Evolutionary conservation across 2,113 vertebrate genomes (phyloP), one percentile per base, ranked within the genome.

Genomic region (Andinoacara biseriatus): DNA sequence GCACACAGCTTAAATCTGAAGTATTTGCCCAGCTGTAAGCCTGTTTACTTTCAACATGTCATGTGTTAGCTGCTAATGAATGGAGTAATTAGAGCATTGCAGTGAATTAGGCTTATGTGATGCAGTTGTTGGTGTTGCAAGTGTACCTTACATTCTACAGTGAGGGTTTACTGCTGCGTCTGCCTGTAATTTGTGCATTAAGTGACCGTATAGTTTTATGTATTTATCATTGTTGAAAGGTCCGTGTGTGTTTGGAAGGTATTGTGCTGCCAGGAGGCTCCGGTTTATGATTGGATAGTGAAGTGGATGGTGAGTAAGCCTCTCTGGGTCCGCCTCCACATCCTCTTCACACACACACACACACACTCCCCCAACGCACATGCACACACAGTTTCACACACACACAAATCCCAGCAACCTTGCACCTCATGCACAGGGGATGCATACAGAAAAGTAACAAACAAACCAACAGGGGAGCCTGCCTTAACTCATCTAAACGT

Each of bases 291-390:
- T 95, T 94, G 92, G 93, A 86, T 82, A 56, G 31, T 76, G 72
- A 57, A 78, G 58, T 81, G 81, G 84, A 69, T 87, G 91, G 92
- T 94, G 93, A 92, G 93, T 94, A 93, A 94, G 90, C 92, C 89
- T 87, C 90, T 65, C 82, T 76, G 84, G 91, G 88, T 91, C 95
- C 95, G 92, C 96, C 96, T 92, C 94, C 95, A 94, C 95, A 95
- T 95, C 95, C 96, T 96, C 90, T 91, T 87, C 78, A 83, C 80
- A 82, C 80, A 20, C 74, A 26, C 78, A 83, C 80, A 82, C 80
- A 20, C 74, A 26, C 20, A 22, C 18, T 0, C 43, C 13, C 43
- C 5, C 10, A 14, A 11, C 9, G 8, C 46, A 69, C 46, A 54
- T 22, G 54, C 56, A 62, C 22, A 40, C 22, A 59, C 59, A 74